Evolutionary conservation across 2,888 invertebrate species (phyloP), one percentile per base, ranked within the genome.

Genomic region (Xestia rhomboidea): DNA sequence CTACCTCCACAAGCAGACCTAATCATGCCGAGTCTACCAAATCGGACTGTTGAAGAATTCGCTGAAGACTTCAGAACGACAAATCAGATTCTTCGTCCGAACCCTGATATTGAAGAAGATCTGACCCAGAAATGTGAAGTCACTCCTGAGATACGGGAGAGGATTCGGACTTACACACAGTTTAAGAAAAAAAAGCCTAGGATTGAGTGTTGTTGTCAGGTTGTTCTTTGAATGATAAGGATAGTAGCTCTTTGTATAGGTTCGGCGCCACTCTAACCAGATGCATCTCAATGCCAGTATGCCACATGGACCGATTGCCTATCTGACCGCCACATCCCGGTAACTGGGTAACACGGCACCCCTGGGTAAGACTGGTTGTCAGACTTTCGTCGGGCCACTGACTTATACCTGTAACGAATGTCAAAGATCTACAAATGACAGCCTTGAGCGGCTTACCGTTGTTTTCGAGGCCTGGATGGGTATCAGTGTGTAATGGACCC

Each of bases 71-170:
- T 11, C 27, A 57, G 73, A 18, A 64, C 24, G 7, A 79, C 83
- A 0, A 24, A 71, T 1, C 24, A 54, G 60, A 73, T 84, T 0
- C 38, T 86, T 0, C 88, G 90, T 1, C 90, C 89, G 0, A 90
- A 91, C 44, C 90, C 90, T 0, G 86, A 91, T 41, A 89, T 88
- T 89, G 90, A 90, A 27, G 89, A 90, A 10, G 91, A 91, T 18
- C 41, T 91, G 41, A 62, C 68, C 1, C 87, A 87, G 60, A 83
- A 88, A 0, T 85, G 88, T 27, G 88, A 84, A 30, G 82, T 91
- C 0, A 87, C 83, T 0, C 84, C 90, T 0, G 79, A 79, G 1
- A 85, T 87, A 3, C 51, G 68, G 7, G 77, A 62, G 18, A 84
- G 90, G 71, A 4, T 91, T 0, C 73, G 76, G 7, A 80, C 69